Percentiles rank a stretch among this genome's conserved stretches.
These are phyloP conservation scores for Xestobium rufovillosum DNA, from an alignment of 2,888 invertebrate species.

Conservation along the genomic window DNA sequence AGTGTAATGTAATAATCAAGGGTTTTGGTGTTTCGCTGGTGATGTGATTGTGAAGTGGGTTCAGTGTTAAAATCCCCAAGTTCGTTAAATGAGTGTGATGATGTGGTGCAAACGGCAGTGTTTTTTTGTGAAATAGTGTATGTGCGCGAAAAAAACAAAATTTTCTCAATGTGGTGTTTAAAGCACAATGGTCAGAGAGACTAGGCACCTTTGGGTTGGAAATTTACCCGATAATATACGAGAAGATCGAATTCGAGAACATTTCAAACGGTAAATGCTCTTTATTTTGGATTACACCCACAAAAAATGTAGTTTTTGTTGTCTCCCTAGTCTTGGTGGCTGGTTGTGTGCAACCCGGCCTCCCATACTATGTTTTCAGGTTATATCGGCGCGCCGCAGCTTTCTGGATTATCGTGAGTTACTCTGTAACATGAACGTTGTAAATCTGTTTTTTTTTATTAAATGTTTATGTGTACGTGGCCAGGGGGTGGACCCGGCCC, in stretches of 20 bases:
- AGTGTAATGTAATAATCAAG: conserved; percentile 8
- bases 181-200: conserved; percentile 99
- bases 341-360: no score
- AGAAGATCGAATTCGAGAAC: conserved; percentile 94
- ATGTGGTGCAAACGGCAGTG: conserved; percentile 39
- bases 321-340: conserved; percentile 4
- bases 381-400: no score
- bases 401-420: no score
- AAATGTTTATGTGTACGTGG: no score
- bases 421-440: no score
- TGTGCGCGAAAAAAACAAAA: conserved; percentile 51
- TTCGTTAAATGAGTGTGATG: conserved; percentile 11
- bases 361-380: no score
- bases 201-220: conserved; percentile 99
- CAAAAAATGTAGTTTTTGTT: conserved; percentile 6
- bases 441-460: no score
- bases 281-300: conserved; percentile 5
- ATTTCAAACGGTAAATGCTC: conserved; percentile 85
- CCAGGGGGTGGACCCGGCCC: no score
- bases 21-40: background rate
- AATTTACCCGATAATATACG: conserved; percentile 99
- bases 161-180: conserved; percentile 85
- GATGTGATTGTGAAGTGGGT: conserved; percentile 22
- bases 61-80: conserved; percentile 4
- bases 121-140: conserved; percentile 38